These are phyloP conservation scores for Rhaphigaster nebulosa DNA, from an alignment of 2,888 invertebrate genomes.

Conservation along the genomic window DNA sequence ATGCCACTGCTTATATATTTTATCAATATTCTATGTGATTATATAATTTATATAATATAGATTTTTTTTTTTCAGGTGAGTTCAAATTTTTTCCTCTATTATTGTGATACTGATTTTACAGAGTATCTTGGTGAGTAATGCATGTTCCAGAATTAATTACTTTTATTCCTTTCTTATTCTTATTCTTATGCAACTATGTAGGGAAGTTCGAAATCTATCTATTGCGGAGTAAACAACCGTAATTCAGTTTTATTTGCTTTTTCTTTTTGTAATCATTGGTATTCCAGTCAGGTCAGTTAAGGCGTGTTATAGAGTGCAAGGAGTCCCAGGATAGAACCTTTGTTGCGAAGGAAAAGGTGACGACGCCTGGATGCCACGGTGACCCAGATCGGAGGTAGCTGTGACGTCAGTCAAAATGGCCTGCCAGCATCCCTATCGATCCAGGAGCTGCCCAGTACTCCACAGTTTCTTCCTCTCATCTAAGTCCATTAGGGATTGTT, in stretches of 20 bases:
- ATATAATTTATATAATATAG: too few relatives aligned
- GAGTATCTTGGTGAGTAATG: neutral
- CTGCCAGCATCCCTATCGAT: conserved; percentile 34
- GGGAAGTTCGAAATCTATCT: too few relatives aligned
- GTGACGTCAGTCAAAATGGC: conserved; percentile 42
- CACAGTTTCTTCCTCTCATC: too few relatives aligned
- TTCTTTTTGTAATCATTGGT: neutral
- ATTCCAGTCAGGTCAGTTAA: neutral
- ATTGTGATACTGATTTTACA: neutral
- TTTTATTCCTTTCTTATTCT: too few relatives aligned
- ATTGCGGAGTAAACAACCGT: too few relatives aligned
- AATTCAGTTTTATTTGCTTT: too few relatives aligned
- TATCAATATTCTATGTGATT: too few relatives aligned
- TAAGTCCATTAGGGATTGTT: too few relatives aligned
- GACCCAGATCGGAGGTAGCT: conserved; percentile 37
- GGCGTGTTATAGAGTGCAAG: neutral
- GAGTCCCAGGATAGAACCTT: neutral
- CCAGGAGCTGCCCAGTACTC: neutral
- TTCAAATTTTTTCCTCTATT: neutral
- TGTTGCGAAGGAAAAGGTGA: conserved; percentile 39
- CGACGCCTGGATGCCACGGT: conserved; percentile 39
- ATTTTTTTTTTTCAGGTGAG: neutral
- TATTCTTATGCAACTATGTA: too few relatives aligned
- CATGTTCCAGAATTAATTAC: neutral
- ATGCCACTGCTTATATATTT: too few relatives aligned